phyloP scores from a whole-genome alignment of 1,140 invertebrate species.

The Euura saliciscinereae region DNA sequence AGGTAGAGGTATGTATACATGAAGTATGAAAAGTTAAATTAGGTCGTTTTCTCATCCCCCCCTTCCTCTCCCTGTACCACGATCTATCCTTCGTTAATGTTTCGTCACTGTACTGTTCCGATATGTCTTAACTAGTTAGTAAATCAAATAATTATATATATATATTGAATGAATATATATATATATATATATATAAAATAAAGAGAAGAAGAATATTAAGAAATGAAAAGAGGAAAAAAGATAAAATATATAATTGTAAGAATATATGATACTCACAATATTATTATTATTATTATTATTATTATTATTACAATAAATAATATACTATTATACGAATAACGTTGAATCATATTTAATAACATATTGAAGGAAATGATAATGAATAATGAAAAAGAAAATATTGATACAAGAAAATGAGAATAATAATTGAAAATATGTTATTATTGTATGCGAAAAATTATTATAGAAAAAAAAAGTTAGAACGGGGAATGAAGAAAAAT shows the following conservation, averaged over 20 bases:
- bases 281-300: slow-evolving; percentile 32
- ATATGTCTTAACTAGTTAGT: slow-evolving; percentile 46
- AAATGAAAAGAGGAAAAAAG: slow-evolving; percentile 16
- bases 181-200: background rate
- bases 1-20: slow-evolving; percentile 8
- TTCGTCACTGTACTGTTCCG: slow-evolving; percentile 43
- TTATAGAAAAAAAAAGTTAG: slow-evolving; percentile 17
- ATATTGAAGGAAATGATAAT: too few relatives aligned
- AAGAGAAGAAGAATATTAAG: slow-evolving; percentile 20
- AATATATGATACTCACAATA: slow-evolving; percentile 6
- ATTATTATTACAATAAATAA: slow-evolving; percentile 28
- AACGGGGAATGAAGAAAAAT: background rate
- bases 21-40: slow-evolving; percentile 21
- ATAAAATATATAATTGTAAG: too few relatives aligned
- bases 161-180: slow-evolving; percentile 28
- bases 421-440: background rate
- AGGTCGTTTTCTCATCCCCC: slow-evolving; percentile 19
- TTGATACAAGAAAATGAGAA: too few relatives aligned
- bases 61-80: too few relatives aligned
- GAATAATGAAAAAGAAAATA: background rate
- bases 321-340: too few relatives aligned
- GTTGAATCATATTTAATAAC: too few relatives aligned
- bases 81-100: slow-evolving; percentile 29
- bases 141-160: slow-evolving; percentile 22
- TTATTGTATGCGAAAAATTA: slow-evolving; percentile 17